Conservation (phyloP, 2,113 vertebrate species). For the Propithecus coquereli region DNA sequence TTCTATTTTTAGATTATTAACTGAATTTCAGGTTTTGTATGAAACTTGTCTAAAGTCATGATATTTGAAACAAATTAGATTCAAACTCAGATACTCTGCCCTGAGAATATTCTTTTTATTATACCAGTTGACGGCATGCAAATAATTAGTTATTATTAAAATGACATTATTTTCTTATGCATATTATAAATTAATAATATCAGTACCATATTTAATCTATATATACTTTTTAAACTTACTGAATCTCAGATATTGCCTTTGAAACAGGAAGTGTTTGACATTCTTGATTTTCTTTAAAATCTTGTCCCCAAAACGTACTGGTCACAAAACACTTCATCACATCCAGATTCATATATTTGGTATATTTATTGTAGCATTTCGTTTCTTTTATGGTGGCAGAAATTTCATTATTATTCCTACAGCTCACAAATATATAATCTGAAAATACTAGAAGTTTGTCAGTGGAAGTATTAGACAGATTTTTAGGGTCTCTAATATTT, state of each 20-base stretch:
- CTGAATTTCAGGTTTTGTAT: neutral
- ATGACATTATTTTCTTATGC: neutral
- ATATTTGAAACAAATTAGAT: neutral
- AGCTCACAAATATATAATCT: conserved; percentile 44
- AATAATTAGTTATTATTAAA: neutral
- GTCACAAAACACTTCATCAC: conserved; percentile 33
- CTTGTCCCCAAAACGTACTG: conserved; percentile 26
- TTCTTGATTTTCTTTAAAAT: conserved; percentile 41
- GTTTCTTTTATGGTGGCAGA: conserved; percentile 21
- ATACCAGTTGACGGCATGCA: neutral
- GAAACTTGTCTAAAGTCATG: neutral
- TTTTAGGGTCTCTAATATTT: conserved; percentile 50
- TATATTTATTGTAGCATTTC: neutral
- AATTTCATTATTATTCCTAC: conserved; percentile 53
- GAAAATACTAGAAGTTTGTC: conserved; percentile 46
- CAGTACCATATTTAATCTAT: conserved; percentile 1
- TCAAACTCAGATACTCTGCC: neutral
- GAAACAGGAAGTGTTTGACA: conserved; percentile 39
- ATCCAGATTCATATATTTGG: neutral
- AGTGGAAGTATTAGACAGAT: conserved; percentile 26
- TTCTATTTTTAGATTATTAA: neutral
- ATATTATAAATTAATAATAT: neutral
- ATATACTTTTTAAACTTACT: conserved; percentile 38
- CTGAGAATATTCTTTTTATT: neutral
- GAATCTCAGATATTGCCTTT: conserved; percentile 33